Evolutionary conservation across 2,888 invertebrate species (phyloP).

Genomic region (Scaptomyza tumidula): DNA sequence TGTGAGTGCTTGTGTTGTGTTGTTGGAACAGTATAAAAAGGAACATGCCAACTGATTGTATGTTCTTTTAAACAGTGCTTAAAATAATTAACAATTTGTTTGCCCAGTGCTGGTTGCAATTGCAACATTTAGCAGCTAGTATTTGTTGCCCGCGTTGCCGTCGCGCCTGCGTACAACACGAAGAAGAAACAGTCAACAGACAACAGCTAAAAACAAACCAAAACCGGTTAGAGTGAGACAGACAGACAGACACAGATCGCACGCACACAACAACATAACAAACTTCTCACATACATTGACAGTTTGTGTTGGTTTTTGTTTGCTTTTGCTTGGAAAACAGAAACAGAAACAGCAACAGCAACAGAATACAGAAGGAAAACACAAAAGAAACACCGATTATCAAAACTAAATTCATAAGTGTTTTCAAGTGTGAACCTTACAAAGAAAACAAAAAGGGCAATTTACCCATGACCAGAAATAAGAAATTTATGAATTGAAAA

Average conservation of each 20-base stretch:
- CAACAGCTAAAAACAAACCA: constrained; percentile 47
- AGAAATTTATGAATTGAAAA: constrained; percentile 26
- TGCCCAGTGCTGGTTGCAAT: constrained; percentile 33
- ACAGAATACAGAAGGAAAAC: constrained; percentile 48
- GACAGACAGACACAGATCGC: constrained; percentile 20
- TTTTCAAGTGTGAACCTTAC: constrained; percentile 44
- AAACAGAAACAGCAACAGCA: constrained; percentile 46
- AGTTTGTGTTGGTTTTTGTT: constrained; percentile 42
- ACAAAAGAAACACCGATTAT: constrained; percentile 1
- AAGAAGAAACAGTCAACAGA: constrained; percentile 33
- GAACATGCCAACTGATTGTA: constrained; percentile 33
- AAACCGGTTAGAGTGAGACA: constrained; percentile 62
- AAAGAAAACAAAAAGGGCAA: constrained; percentile 39
- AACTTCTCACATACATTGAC: constrained; percentile 15
- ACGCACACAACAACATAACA: constrained; percentile 6
- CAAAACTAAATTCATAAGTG: constrained; percentile 45
- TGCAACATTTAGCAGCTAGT: constrained; percentile 38
- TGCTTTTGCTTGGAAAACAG: constrained; percentile 46
- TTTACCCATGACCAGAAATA: constrained; percentile 1
- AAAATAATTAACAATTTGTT: constrained; percentile 49
- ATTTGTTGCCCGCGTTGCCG: constrained; percentile 16
- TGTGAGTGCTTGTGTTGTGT: not conserved
- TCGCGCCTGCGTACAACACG: constrained; percentile 48
- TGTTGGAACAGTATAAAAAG: constrained; percentile 15
- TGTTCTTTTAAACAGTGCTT: constrained; percentile 35